Base-by-base conservation (phyloP, 2,797 vertebrate species). In the Falco cherrug region DNA sequence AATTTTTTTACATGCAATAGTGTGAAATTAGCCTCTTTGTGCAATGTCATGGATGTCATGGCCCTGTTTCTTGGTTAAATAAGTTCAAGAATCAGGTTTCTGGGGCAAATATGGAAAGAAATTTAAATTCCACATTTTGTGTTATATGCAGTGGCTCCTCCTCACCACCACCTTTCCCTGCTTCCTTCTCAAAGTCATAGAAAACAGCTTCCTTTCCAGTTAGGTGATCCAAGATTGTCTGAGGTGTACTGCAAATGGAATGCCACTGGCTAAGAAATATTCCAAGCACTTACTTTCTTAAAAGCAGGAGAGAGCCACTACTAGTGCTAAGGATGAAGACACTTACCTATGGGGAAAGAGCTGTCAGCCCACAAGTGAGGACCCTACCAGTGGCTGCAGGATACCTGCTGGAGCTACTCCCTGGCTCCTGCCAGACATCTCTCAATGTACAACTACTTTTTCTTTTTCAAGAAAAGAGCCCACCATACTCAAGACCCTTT, bases 11-110 rank as follows among this genome's bases (percentile, higher is more conserved):
- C 45, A 5, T 54, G 87, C 60, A 25, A 5, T 68, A 50, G 84
- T 69, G 54, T 90, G 85, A 78, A 92, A 60, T 89, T 22, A 20
- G 59, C 71, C 74, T 95, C 85, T 92, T 85, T 95, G 80, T 83
- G 79, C 96, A 96, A 96, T 95, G 96, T 96, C 95, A 75, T 92
- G 90, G 93, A 96, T 95, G 96, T 96, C 95, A 75, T 92, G 90
- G 93, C 92, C 95, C 85, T 92, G 85, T 93, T 93, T 79, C 77
- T 81, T 85, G 80, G 82, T 39, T 80, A 93, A 97, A 87, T 84
- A 92, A 92, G 94, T 90, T 84, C 84, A 93, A 93, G 90, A 97
- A 97, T 93, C 80, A 88, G 94, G 96, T 97, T 97, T 96, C 93
- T 97, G 80, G 87, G 93, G 65, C 90, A 41, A 48, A 29, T 75